Conservation (phyloP, 1,140 invertebrate genomes). For the Zaprionus africanus region DNA sequence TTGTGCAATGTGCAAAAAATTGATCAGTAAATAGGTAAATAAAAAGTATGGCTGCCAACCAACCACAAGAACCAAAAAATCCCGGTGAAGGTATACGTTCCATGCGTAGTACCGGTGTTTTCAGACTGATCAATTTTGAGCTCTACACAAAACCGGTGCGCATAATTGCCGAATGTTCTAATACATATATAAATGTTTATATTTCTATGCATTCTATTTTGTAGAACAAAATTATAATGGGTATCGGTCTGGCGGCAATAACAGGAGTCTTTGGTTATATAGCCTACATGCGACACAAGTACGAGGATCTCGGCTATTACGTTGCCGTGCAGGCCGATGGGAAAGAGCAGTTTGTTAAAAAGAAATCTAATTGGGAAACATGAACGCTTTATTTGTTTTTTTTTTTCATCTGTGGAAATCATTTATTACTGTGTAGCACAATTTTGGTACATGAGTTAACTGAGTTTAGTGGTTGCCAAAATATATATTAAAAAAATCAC, state of each 20-base stretch:
- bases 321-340: slow-evolving; percentile 90
- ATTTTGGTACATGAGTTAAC: slow-evolving; percentile 77
- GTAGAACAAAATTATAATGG: slow-evolving; percentile 92
- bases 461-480: slow-evolving; percentile 58
- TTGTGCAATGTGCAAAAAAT: slow-evolving; percentile 57
- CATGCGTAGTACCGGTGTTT: slow-evolving; percentile 88
- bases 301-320: slow-evolving; percentile 91
- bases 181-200: not conserved
- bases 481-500: slow-evolving; percentile 71
- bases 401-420: slow-evolving; percentile 55
- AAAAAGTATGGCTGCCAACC: slow-evolving; percentile 46
- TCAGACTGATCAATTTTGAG: slow-evolving; percentile 92
- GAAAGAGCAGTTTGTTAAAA: slow-evolving; percentile 89
- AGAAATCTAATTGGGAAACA: slow-evolving; percentile 86
- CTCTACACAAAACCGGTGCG: slow-evolving; percentile 92
- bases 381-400: slow-evolving; percentile 20
- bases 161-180: slow-evolving; percentile 13
- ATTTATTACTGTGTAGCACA: slow-evolving; percentile 80
- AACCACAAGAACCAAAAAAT: slow-evolving; percentile 27
- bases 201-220: slow-evolving; percentile 6
- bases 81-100: slow-evolving; percentile 92
- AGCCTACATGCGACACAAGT: slow-evolving; percentile 91
- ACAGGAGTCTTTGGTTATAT: slow-evolving; percentile 91
- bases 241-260: slow-evolving; percentile 89
- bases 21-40: not conserved